phyloP scores from a whole-genome alignment of 2,113 vertebrate species.

The Crotalus horridus region DNA sequence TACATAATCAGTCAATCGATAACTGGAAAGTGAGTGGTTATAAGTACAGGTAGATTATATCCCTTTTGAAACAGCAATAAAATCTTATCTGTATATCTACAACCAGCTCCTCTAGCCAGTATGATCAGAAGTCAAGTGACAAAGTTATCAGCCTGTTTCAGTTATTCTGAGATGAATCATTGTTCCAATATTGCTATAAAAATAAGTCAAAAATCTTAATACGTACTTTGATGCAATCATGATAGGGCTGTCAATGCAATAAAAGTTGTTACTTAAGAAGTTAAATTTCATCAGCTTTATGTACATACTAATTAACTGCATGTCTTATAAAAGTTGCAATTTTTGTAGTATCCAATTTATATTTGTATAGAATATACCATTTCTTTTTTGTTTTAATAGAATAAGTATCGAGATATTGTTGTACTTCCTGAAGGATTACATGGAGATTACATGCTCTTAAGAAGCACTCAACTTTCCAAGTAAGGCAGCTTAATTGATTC shows the following conservation, averaged over 20 bases:
- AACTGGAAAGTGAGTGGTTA: neutral
- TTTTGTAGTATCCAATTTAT: neutral
- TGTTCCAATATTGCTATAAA: neutral
- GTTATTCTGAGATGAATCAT: neutral
- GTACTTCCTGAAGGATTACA: conserved; percentile 68
- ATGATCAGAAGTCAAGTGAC: neutral
- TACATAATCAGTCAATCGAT: neutral
- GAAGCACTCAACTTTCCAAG: conserved; percentile 62
- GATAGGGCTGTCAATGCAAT: neutral
- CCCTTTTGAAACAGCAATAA: too few relatives aligned
- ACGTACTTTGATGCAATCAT: neutral
- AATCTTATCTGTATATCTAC: neutral
- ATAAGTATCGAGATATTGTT: conserved; percentile 71
- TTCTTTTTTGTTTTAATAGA: conserved; percentile 53
- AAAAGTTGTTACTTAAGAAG: neutral
- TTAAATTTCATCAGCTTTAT: neutral
- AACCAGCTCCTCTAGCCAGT: neutral
- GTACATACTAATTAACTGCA: neutral
- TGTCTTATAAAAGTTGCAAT: neutral
- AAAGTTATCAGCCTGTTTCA: too few relatives aligned
- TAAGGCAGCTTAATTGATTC: conserved; percentile 48
- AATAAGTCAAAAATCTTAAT: neutral
- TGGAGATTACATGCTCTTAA: conserved; percentile 66
- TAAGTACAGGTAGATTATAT: neutral
- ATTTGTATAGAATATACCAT: neutral